Evolutionary conservation across 1,140 invertebrate species (phyloP), one percentile per base, ranked within the genome.

Genomic region (Ctenoplectra terminalis): DNA sequence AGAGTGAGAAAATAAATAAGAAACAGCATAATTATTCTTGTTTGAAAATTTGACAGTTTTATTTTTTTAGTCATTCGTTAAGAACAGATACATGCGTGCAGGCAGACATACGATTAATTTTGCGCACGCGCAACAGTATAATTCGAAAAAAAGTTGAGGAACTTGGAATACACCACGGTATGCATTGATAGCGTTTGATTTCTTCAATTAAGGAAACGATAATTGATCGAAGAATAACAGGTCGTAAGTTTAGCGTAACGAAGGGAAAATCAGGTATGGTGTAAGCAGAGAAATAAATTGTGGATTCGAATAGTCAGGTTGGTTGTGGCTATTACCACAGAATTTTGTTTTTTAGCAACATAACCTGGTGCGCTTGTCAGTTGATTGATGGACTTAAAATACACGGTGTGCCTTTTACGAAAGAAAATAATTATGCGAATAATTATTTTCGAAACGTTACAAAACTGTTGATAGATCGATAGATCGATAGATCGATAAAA

Each of bases 301-400:
- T 56, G 66, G 48, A 56, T 69, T 63, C 29, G 3, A 43, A 54
- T 54, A 78, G 29, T 63, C 81, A 82, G 81, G 81, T 82, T 71
- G 61, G 81, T 82, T 46, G 46, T 78, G 50, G 29, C 6, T 61
- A 56, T 40, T 7, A 9, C 43, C 13, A 56, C 11, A 46, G 9
- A 72, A 26, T 78, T 78, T 78, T n/a, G 29, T 61, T 54, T 34
- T 31, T 43, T 52, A 43, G 15, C 26, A 20, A 63, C 74, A 78
- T 82, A 82, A 82, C 81, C 81, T 82, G 40, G 31, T n/a, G 15
- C 26, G 40, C 31, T 82, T 78, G 64, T 82, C 74, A 78, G 7
- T 78, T 31, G 23, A 34, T 23, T 37, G 34, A 11, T 63, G 23
- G 23, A 40, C 11, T 8, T 48, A 52, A 61, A 40, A 73, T 31